Base-by-base conservation (phyloP, 2,113 vertebrate genomes). In the Fulmarus glacialis region DNA sequence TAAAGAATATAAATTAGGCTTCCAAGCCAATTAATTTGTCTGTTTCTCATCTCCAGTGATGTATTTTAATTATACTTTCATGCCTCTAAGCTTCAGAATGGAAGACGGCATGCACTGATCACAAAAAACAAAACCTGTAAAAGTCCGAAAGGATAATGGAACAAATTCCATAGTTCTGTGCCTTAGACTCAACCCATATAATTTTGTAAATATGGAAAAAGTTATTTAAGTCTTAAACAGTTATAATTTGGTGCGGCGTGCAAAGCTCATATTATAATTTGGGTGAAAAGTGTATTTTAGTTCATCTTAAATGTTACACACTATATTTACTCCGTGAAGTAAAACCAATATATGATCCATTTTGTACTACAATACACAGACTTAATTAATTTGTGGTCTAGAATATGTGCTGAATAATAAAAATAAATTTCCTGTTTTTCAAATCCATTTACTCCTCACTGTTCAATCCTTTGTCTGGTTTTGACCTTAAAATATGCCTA, bases 1-100 rank as follows among this genome's bases (percentile, higher is more conserved):
- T 98, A 96, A 97, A 93, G 93, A 95, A 94, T 96, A 97, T 96
- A 96, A 96, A 97, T 96, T 96, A 96, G 48, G 38, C 71, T 96
- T 95, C 87, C 32, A 91, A 95, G 63, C 8, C 90, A 97, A 97
- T 97, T 97, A 97, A 96, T 97, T 97, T 96, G 59, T 92, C 97
- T 96, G 80, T 87, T 97, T 96, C 93, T 96, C 83, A 93, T 97
- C 92, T 97, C 80, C 36, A 88, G 48, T 93, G 83, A 93, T 91
- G 56, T 93, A 66, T 93, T 97, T 97, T 97, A 96, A 97, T 96
- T 96, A 86, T 58, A 93, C 56, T 92, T 93, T 90, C 63, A 73
- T 89, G 63, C 29, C 36, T 94, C 9, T 83, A 72, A 90, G 72
- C 40, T 91, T 93, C 59, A 72, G 43, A 92, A 82, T 52, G 17